A percentile compares a stretch with the other conserved stretches of the same genome.
Evolutionary conservation across 1,140 invertebrate genomes (phyloP).

Genomic region (Lamellibrachia luymesi): DNA sequence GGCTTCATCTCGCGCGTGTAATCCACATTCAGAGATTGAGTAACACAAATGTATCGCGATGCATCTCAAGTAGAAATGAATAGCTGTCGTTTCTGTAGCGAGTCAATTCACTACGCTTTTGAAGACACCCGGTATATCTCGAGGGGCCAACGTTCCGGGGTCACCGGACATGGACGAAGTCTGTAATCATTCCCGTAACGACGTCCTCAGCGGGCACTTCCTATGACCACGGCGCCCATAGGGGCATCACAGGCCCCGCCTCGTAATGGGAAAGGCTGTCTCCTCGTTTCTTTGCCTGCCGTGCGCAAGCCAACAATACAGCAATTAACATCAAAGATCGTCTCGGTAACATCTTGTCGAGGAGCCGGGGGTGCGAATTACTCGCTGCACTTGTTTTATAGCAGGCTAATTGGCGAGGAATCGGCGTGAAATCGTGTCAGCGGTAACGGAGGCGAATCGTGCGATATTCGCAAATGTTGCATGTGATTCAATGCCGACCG

Average conservation of each 20-base stretch:
- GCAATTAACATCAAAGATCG: background rate
- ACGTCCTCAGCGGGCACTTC: background rate
- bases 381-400: background rate
- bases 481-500: no score
- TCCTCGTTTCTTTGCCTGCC: background rate
- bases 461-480: background rate
- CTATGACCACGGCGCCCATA: background rate
- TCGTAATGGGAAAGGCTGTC: background rate
- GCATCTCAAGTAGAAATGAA: background rate
- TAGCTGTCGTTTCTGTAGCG: background rate
- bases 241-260: background rate
- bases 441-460: background rate
- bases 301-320: background rate
- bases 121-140: background rate
- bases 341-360: background rate
- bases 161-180: background rate
- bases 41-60: background rate
- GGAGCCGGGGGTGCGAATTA: background rate
- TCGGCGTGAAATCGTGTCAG: background rate
- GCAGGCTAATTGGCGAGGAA: background rate
- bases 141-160: background rate
- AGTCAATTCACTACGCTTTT: background rate
- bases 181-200: background rate
- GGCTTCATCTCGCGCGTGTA: background rate
- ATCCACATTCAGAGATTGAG: background rate